Evolutionary conservation across 2,797 vertebrate genomes (phyloP).

Genomic region (Neolamprologus multifasciatus): DNA sequence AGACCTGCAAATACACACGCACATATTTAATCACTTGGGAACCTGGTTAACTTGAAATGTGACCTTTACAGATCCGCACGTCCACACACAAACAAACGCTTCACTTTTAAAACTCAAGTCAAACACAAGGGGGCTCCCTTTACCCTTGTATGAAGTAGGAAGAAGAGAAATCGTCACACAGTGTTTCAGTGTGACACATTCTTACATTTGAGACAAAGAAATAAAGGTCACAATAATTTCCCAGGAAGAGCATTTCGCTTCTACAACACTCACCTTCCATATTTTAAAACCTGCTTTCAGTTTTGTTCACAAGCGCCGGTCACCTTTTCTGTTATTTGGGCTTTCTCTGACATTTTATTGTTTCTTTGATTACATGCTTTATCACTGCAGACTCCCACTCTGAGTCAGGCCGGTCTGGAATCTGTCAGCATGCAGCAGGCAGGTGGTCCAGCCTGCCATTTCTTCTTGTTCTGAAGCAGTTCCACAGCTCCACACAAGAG

Average conservation of each 20-base stretch:
- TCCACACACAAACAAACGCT: background rate
- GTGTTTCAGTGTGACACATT: background rate
- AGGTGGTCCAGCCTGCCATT: background rate
- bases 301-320: background rate
- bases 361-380: background rate
- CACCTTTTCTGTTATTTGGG: background rate
- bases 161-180: background rate
- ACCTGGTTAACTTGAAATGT: background rate
- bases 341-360: background rate
- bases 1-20: slow-evolving; percentile 60
- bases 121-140: slow-evolving; percentile 56
- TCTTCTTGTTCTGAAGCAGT: background rate
- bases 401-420: background rate
- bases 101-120: background rate
- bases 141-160: slow-evolving; percentile 8
- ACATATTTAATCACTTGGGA: background rate
- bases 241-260: background rate
- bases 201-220: background rate
- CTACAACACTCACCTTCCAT: background rate
- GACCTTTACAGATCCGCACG: background rate
- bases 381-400: background rate
- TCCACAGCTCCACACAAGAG: background rate
- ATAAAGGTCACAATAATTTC: slow-evolving; percentile 11
- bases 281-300: background rate
- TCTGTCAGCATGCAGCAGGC: background rate